These are phyloP conservation scores for Drosophila dives DNA, from an alignment of 2,888 invertebrate species.

Conservation along the genomic window DNA sequence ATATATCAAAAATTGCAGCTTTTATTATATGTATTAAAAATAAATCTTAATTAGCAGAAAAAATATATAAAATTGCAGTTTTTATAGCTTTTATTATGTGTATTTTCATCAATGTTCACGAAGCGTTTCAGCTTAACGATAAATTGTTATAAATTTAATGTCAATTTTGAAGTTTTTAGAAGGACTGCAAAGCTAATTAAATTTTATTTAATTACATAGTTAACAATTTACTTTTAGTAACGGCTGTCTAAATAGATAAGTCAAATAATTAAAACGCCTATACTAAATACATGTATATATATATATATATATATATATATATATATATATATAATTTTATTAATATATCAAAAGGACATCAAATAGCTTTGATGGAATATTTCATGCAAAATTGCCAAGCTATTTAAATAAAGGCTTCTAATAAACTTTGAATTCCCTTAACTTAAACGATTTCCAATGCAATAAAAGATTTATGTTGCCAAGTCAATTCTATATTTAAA, in stretches of 20 bases:
- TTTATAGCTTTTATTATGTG: background rate
- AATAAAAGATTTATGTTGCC: background rate
- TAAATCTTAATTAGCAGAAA: background rate
- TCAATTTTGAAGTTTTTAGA: rapidly evolving
- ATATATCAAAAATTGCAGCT: background rate
- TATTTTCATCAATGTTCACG: background rate
- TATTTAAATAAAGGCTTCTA: background rate
- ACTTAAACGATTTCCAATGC: background rate
- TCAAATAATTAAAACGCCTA: conserved; percentile 6
- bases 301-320: conserved; percentile 3
- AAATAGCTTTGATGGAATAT: conserved; percentile 24
- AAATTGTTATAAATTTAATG: background rate
- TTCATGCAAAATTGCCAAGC: conserved; percentile 6
- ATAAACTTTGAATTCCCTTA: background rate
- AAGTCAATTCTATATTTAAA: background rate
- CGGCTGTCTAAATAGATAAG: conserved; percentile 42
- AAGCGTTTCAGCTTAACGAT: background rate
- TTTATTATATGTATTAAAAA: background rate
- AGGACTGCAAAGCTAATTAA: conserved; percentile 43
- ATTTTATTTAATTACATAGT: conserved; percentile 43
- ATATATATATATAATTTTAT: conserved; percentile 1
- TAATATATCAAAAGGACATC: conserved; percentile 59
- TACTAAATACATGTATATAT: conserved; percentile 3
- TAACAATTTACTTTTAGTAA: conserved; percentile 46
- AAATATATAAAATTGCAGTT: background rate